Evolutionary conservation across 2,113 vertebrate species (phyloP).

Genomic region (Brachypodius melanocephalos): DNA sequence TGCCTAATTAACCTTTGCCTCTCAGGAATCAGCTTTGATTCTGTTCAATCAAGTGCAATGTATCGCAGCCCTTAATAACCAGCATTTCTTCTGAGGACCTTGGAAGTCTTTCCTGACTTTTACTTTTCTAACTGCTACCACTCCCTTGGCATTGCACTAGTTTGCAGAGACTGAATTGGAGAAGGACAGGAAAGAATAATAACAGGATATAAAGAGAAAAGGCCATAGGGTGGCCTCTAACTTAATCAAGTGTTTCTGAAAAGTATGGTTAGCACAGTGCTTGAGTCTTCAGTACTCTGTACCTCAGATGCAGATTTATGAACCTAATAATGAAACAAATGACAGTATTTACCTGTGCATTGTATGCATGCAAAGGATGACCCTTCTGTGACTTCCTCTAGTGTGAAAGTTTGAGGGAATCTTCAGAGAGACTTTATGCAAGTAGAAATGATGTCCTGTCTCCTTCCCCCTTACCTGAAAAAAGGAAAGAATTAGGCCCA

Average conservation of each 20-base stretch:
- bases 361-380: background rate
- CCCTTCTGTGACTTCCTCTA: background rate
- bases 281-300: background rate
- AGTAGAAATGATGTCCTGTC: background rate
- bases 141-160: background rate
- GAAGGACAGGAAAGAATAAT: background rate
- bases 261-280: background rate
- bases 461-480: background rate
- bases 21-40: conserved; percentile 9
- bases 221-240: background rate
- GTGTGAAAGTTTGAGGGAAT: background rate
- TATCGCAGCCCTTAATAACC: background rate
- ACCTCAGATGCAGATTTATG: background rate
- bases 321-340: background rate
- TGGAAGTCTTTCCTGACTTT: background rate
- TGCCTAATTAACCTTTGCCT: conserved; percentile 43
- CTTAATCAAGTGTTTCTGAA: background rate
- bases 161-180: background rate
- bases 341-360: background rate
- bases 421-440: background rate
- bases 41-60: background rate
- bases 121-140: background rate
- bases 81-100: background rate
- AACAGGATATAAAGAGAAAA: background rate
- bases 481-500: background rate